Percentiles rank a stretch among this genome's conserved stretches.
Evolutionary conservation across 2,113 vertebrate species (phyloP).

Genomic region (Anolis carolinensis): DNA sequence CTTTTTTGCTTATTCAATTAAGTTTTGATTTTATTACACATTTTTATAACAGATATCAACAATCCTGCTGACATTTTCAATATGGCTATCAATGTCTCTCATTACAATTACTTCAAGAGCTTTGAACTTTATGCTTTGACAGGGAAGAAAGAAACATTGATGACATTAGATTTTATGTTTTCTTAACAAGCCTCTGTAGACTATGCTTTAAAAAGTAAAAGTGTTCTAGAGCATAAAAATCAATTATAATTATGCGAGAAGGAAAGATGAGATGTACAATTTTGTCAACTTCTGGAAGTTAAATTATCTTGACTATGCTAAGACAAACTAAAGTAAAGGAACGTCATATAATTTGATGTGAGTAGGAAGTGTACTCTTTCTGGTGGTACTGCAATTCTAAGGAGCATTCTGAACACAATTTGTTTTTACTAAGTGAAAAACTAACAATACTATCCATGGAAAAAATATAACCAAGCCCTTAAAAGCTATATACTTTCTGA

Average conservation of each 20-base stretch:
- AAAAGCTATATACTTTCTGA: background rate
- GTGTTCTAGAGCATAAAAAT: conserved; percentile 32
- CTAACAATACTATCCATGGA: background rate
- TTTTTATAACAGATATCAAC: conserved; percentile 47
- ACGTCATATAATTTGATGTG: background rate
- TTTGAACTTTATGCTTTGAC: conserved; percentile 53
- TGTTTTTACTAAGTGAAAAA: background rate
- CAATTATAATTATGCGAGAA: conserved; percentile 35
- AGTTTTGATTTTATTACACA: conserved; percentile 18
- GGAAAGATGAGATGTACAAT: background rate
- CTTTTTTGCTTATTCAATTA: conserved; percentile 35
- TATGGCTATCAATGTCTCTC: conserved; percentile 36
- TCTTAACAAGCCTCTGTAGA: conserved; percentile 29
- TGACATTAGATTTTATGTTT: conserved; percentile 37
- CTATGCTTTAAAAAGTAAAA: conserved; percentile 16
- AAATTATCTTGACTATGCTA: conserved; percentile 1
- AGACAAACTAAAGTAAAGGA: background rate
- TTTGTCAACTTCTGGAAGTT: background rate
- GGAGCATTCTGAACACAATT: background rate
- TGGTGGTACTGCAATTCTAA: background rate
- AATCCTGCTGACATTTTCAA: conserved; percentile 54
- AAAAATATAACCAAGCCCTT: background rate
- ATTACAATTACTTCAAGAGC: conserved; percentile 44
- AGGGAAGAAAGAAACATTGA: conserved; percentile 5
- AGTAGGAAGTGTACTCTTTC: conserved; percentile 3